A percentile compares a stretch with the other conserved stretches of the same genome.
phyloP scores from a whole-genome alignment of 2,113 vertebrate genomes.

The Progne subis region DNA sequence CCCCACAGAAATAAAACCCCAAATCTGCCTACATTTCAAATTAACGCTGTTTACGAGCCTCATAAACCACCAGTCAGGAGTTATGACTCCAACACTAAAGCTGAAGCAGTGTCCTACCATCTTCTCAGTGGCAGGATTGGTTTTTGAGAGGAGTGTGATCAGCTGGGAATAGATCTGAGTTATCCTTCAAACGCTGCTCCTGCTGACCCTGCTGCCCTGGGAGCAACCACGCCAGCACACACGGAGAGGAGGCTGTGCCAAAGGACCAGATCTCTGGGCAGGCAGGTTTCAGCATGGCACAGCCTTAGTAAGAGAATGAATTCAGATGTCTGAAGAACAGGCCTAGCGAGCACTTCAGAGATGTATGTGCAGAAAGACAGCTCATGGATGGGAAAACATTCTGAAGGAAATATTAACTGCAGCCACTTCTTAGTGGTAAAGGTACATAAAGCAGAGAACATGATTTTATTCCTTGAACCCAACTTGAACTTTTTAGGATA shows the following conservation, averaged over 20 bases:
- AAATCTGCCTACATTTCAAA: background rate
- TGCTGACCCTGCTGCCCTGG: background rate
- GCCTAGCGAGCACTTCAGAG: background rate
- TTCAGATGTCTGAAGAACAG: background rate
- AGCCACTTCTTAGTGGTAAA: background rate
- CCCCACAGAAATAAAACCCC: background rate
- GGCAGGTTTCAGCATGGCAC: background rate
- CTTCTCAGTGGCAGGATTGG: background rate
- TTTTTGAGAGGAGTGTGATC: background rate
- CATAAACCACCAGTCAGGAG: background rate
- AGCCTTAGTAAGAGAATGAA: background rate
- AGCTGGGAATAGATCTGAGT: background rate
- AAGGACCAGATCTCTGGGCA: background rate
- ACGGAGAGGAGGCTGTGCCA: accelerated
- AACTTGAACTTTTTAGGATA: background rate
- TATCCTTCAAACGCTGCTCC: background rate
- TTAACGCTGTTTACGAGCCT: background rate
- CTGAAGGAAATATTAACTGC: background rate
- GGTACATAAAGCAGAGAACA: background rate
- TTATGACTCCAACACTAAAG: background rate
- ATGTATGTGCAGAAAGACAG: background rate
- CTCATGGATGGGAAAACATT: background rate
- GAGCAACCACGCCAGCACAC: background rate
- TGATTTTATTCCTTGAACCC: background rate
- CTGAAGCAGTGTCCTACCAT: background rate